Percentiles rank a stretch among this genome's conserved stretches.
phyloP scores from a whole-genome alignment of 1,140 invertebrate genomes.

The Hyphantria cunea region DNA sequence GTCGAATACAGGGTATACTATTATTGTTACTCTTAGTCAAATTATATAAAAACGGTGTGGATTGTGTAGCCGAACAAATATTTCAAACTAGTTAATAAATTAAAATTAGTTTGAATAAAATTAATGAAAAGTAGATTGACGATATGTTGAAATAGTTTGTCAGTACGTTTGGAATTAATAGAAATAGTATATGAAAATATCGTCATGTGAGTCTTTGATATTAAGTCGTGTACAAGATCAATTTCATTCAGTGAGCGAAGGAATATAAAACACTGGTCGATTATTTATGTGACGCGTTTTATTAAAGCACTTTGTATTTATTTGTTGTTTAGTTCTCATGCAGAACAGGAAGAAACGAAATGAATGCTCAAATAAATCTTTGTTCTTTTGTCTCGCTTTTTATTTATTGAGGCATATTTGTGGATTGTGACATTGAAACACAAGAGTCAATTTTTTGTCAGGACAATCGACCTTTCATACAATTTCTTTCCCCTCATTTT shows the following conservation, averaged over 20 bases:
- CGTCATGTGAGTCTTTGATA: background rate
- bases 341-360: constrained; percentile 9
- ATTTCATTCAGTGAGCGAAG: constrained; percentile 21
- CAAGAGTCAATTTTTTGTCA: background rate
- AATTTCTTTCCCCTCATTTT: background rate
- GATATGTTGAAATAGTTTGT: too few relatives aligned
- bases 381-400: background rate
- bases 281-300: constrained; percentile 24
- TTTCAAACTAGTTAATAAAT: too few relatives aligned
- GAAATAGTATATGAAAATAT: background rate
- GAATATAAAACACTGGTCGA: constrained; percentile 23
- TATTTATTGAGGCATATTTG: background rate
- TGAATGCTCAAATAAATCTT: constrained; percentile 1
- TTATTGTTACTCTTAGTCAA: too few relatives aligned
- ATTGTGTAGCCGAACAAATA: too few relatives aligned
- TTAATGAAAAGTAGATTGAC: too few relatives aligned
- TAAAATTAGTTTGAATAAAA: too few relatives aligned
- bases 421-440: background rate
- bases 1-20: too few relatives aligned
- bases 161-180: too few relatives aligned
- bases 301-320: constrained; percentile 17
- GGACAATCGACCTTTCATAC: background rate
- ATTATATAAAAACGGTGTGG: too few relatives aligned
- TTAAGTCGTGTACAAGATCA: constrained; percentile 22
- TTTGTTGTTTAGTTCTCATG: constrained; percentile 17